A percentile compares a stretch with the other conserved stretches of the same genome.
These are phyloP conservation scores for Gallinago nigripennis DNA, from an alignment of 2,797 vertebrate species.

Conservation along the genomic window DNA sequence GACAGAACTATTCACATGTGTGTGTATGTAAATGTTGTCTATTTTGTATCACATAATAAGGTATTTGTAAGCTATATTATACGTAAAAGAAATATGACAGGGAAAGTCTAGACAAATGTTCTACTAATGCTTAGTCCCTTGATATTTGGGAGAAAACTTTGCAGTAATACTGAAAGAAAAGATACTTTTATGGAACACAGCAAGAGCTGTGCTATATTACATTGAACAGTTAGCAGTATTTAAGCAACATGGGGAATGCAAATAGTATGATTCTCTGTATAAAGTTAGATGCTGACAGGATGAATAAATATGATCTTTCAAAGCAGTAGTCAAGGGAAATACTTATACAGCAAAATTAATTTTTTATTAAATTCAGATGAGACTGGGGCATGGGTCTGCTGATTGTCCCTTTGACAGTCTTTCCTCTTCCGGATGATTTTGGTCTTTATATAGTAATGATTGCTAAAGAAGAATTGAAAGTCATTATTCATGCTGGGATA, in stretches of 20 bases:
- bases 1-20: background rate
- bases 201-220: background rate
- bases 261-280: background rate
- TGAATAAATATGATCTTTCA: background rate
- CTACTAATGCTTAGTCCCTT: background rate
- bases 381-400: background rate
- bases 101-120: background rate
- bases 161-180: background rate
- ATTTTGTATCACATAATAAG: background rate
- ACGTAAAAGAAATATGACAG: background rate
- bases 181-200: accelerated
- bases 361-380: background rate
- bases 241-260: background rate
- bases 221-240: background rate
- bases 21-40: background rate
- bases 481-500: background rate
- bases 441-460: background rate
- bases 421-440: background rate
- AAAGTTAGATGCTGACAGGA: background rate
- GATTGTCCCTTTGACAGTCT: background rate
- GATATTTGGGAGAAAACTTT: background rate
- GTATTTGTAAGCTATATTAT: background rate
- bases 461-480: background rate
- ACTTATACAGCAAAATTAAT: background rate
- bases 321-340: background rate